Evolutionary conservation across 2,113 vertebrate genomes (phyloP).

Genomic region (Rostratula benghalensis): DNA sequence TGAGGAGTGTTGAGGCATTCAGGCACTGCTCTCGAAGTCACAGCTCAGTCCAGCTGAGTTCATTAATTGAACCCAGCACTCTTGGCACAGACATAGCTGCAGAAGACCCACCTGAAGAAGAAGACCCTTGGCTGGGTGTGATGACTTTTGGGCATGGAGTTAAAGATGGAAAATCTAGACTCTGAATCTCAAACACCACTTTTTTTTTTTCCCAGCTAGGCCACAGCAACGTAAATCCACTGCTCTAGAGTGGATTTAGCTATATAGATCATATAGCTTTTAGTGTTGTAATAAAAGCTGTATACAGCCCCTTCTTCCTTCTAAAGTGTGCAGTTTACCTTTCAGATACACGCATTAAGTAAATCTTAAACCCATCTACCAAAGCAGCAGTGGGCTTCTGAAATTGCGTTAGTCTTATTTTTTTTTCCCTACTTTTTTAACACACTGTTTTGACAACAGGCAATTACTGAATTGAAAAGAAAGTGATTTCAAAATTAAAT

Average conservation of each 20-base stretch:
- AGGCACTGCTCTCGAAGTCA: neutral
- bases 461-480: neutral
- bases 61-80: neutral
- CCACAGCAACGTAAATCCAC: neutral
- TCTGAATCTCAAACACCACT: neutral
- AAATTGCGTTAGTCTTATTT: neutral
- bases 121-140: neutral
- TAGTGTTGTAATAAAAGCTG: neutral
- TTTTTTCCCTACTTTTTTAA: neutral
- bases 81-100: neutral
- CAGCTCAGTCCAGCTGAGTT: neutral
- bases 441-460: neutral
- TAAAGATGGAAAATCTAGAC: neutral
- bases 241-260: neutral
- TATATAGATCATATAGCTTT: neutral
- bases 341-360: neutral
- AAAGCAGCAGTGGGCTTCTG: neutral
- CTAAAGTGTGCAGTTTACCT: neutral
- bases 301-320: neutral
- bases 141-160: neutral
- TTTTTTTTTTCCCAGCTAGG: neutral
- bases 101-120: neutral
- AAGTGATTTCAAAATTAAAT: conserved; percentile 10
- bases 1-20: neutral
- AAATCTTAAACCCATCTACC: neutral